A percentile compares a stretch with the other conserved stretches of the same genome.
Evolutionary conservation across 2,797 vertebrate genomes (phyloP).

Genomic region (Manis pentadactyla): DNA sequence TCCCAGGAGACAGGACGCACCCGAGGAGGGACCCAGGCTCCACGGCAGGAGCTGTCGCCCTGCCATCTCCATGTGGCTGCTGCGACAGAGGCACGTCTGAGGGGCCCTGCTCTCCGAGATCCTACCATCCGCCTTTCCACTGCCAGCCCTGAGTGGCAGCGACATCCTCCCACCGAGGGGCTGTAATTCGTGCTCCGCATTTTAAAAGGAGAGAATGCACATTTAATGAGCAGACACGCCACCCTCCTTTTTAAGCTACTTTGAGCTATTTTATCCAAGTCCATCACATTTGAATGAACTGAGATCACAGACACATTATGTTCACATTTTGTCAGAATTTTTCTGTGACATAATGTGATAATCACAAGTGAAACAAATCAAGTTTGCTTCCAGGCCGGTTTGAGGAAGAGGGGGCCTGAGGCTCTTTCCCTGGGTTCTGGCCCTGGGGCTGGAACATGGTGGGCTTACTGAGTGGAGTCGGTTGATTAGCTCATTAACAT

Average conservation of each 20-base stretch:
- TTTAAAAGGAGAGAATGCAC: neutral
- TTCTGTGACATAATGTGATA: neutral
- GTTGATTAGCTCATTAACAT: neutral
- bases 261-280: neutral
- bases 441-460: rapidly evolving
- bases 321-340: neutral
- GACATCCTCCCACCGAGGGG: neutral
- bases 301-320: neutral
- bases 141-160: neutral
- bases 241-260: neutral
- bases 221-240: neutral
- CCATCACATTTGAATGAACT: neutral
- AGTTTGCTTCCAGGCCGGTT: neutral
- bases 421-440: too few species aligned
- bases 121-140: neutral
- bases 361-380: neutral
- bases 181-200: neutral
- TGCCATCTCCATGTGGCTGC: neutral
- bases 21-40: neutral
- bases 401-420: neutral
- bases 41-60: neutral
- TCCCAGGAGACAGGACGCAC: neutral
- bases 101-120: neutral
- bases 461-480: neutral
- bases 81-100: neutral